Conservation (phyloP, 2,888 invertebrate species). For the Synanthedon andrenaeformis region DNA sequence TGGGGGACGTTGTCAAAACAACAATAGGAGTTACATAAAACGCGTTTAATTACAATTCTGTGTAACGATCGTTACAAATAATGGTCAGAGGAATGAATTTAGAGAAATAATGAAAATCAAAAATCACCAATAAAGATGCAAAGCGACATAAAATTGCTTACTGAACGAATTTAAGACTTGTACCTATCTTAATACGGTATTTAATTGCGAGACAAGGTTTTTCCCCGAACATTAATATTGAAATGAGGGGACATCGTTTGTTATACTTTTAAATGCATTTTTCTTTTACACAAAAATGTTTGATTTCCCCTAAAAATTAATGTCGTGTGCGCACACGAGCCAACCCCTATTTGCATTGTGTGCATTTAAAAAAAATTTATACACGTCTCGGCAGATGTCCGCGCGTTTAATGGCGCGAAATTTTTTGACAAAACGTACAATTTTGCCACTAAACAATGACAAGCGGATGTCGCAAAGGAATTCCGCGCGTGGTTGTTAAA, state of each 20-base stretch:
- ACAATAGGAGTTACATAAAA: slow-evolving; percentile 1
- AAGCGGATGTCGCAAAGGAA: slow-evolving; percentile 28
- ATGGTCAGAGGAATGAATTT: slow-evolving; percentile 22
- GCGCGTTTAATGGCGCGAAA: slow-evolving; percentile 63
- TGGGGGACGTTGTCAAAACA: no score
- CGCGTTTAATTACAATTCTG: slow-evolving; percentile 1
- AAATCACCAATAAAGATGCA: slow-evolving; percentile 27
- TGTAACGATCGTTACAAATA: slow-evolving; percentile 15
- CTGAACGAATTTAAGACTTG: neutral
- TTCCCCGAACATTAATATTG: slow-evolving; percentile 47
- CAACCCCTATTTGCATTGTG: slow-evolving; percentile 67
- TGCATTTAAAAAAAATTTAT: slow-evolving; percentile 43
- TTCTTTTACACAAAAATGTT: slow-evolving; percentile 51
- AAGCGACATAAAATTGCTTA: slow-evolving; percentile 9
- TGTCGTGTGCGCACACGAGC: slow-evolving; percentile 34
- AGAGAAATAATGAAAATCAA: slow-evolving; percentile 39
- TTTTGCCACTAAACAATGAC: slow-evolving; percentile 53
- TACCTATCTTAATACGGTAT: neutral
- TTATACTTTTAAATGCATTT: slow-evolving; percentile 64
- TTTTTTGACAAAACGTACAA: slow-evolving; percentile 62
- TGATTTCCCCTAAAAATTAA: slow-evolving; percentile 64
- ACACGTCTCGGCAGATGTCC: slow-evolving; percentile 54
- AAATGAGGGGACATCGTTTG: slow-evolving; percentile 55
- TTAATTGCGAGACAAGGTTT: neutral
- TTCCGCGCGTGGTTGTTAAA: slow-evolving; percentile 9